phyloP scores from a whole-genome alignment of 2,888 invertebrate genomes.

The Campoletis raptor region DNA sequence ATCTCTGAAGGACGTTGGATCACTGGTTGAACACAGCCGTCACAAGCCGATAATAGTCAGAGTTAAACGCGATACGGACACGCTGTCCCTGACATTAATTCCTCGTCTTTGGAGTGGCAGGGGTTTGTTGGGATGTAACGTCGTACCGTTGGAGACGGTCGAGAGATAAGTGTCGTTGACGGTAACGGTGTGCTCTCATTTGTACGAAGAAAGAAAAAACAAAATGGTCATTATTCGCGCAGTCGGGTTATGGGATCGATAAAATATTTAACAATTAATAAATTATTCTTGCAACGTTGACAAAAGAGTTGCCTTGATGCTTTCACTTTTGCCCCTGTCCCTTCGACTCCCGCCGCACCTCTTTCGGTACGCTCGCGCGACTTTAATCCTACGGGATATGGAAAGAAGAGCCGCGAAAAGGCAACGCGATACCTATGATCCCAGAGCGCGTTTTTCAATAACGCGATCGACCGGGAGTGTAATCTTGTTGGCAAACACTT shows the following conservation, averaged over 20 bases:
- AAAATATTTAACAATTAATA: conserved; percentile 44
- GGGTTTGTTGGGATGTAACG: conserved; percentile 91
- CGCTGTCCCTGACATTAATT: conserved; percentile 87
- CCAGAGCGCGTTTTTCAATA: conserved; percentile 35
- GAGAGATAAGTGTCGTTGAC: conserved; percentile 79
- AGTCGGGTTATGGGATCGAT: not conserved
- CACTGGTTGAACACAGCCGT: conserved; percentile 88
- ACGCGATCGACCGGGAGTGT: conserved; percentile 25
- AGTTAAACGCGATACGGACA: conserved; percentile 86
- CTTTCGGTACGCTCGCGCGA: not conserved
- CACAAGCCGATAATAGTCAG: conserved; percentile 86
- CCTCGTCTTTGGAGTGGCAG: conserved; percentile 92
- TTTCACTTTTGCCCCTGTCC: conserved; percentile 45
- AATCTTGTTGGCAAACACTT: conserved; percentile 40
- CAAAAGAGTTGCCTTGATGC: conserved; percentile 7
- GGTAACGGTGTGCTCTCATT: not conserved
- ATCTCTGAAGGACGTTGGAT: conserved; percentile 89
- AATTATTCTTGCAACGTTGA: conserved; percentile 63
- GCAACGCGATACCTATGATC: conserved; percentile 54
- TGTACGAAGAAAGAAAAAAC: not conserved
- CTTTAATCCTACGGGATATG: conserved; percentile 57
- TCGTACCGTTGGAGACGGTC: conserved; percentile 85
- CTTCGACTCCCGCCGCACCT: not conserved
- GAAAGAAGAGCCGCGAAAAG: conserved; percentile 37
- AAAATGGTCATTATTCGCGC: conserved; percentile 7